Base-by-base conservation (phyloP, 1,140 invertebrate genomes). In the Philopotamus ludificatus region DNA sequence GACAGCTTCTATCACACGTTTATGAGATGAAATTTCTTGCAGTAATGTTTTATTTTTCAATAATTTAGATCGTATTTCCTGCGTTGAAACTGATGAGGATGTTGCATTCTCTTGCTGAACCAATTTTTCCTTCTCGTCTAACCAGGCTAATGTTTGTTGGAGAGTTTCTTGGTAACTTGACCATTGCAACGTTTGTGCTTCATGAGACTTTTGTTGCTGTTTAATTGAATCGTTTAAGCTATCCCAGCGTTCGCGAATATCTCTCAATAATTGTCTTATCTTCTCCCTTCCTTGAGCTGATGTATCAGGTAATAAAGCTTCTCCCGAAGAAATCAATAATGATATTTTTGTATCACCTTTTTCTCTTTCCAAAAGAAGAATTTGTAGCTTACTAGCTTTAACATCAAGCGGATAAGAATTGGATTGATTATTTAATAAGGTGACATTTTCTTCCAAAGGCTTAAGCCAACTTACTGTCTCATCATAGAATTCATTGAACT, bases 1-100 rank as follows among this genome's bases (percentile, higher is more conserved):
- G 1, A 95, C 85, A 1, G 88, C 88, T 78, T 97, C 95, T 47
- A 98, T 87, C 21, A 94, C 86, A 63, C 94, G 82, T 75, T 95
- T 95, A 72, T 97, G 92, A 0, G 91, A 90, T 18, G 88, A 78
- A 12, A 95, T 93, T 79, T 98, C 95, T 82, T 97, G 94, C 22
- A 93, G 83, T 41, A 88, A 81, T 1, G 89, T 88, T 85, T 95
- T 95, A 71, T 90, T 87, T 74, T 95, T 95, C 41, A 95, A 82
- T 49, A 96, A 77, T 76, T 93, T 95, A 0, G 90, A 89, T 66
- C 89, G 84, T 28, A 94, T 89, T 76, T 97, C 95, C 76, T 93
- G 93, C 10, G 93, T 82, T 1, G 88, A 89, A 1, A 85, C 82
- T 64, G 84, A 83, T 34, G 85, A 86, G 12, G 85, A 77, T 1